phyloP scores from a whole-genome alignment of 2,888 invertebrate genomes.

The Lasioglossum figueresi region DNA sequence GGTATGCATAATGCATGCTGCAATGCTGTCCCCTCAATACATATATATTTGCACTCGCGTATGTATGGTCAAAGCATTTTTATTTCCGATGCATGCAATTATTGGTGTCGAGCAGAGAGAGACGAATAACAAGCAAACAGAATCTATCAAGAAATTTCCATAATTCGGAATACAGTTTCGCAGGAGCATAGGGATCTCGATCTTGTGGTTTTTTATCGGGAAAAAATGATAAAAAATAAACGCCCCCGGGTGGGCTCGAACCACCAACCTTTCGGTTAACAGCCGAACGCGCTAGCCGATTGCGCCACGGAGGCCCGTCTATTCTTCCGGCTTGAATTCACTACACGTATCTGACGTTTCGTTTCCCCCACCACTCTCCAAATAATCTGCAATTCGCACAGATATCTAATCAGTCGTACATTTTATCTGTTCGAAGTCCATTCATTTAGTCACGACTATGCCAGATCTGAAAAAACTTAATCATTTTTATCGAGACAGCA shows the following conservation, averaged over 20 bases:
- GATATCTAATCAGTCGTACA: background rate
- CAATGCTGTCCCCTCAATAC: too few relatives aligned
- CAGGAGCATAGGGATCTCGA: background rate
- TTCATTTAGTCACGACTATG: background rate
- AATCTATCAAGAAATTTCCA: background rate
- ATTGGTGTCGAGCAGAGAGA: background rate
- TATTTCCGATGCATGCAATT: background rate
- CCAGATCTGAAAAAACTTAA: too few relatives aligned
- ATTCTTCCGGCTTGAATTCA: fast-evolving
- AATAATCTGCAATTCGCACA: background rate
- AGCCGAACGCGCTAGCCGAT: conserved; percentile 99
- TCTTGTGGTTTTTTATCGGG: background rate
- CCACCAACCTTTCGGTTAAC: conserved; percentile 99
- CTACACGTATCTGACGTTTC: fast-evolving
- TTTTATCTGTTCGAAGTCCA: background rate
- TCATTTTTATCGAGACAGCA: too few relatives aligned
- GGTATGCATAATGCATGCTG: conserved; percentile 2
- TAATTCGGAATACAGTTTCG: background rate
- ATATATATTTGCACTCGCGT: background rate
- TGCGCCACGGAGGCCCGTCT: conserved; percentile 92
- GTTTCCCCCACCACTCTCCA: background rate
- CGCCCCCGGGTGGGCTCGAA: conserved; percentile 99
- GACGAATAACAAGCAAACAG: background rate
- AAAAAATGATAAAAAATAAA: conserved; percentile 73
- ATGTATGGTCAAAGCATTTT: background rate